Conservation (phyloP, 2,888 invertebrate genomes). For the Sericinus montela region DNA sequence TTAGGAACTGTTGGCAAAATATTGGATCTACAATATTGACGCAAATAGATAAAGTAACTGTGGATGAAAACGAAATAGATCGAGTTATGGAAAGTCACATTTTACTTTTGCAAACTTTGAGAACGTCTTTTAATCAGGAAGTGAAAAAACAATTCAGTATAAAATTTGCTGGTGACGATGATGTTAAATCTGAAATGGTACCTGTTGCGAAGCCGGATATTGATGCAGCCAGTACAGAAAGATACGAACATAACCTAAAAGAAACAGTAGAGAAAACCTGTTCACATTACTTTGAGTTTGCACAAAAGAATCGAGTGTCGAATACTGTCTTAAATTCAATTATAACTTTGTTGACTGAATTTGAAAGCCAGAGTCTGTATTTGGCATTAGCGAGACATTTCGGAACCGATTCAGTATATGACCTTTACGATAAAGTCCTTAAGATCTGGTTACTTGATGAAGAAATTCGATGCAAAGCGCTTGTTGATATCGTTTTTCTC, state of each 20-base stretch:
- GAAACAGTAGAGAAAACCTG: constrained; percentile 65
- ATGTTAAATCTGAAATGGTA: background rate
- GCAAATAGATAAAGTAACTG: constrained; percentile 56
- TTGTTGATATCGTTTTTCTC: constrained; percentile 82
- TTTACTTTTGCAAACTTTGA: constrained; percentile 45
- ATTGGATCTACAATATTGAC: constrained; percentile 40
- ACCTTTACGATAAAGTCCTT: constrained; percentile 55
- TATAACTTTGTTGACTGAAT: constrained; percentile 75
- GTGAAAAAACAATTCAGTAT: constrained; percentile 41
- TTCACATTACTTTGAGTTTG: constrained; percentile 77
- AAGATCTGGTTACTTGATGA: constrained; percentile 72
- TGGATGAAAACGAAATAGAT: constrained; percentile 51
- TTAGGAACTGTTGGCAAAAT: constrained; percentile 63
- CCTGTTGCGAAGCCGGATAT: constrained; percentile 13
- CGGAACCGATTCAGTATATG: constrained; percentile 29
- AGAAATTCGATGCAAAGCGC: constrained; percentile 67
- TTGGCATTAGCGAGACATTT: constrained; percentile 48
- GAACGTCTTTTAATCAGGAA: constrained; percentile 36
- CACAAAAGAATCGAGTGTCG: constrained; percentile 55
- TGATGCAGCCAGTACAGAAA: constrained; percentile 32
- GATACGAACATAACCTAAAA: constrained; percentile 65
- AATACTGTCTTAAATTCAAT: constrained; percentile 70
- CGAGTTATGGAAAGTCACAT: constrained; percentile 60
- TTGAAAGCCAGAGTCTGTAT: constrained; percentile 76
- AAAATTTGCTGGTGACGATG: constrained; percentile 42